Conservation (phyloP, 2,888 invertebrate species). For the Drosophila mimetica region DNA sequence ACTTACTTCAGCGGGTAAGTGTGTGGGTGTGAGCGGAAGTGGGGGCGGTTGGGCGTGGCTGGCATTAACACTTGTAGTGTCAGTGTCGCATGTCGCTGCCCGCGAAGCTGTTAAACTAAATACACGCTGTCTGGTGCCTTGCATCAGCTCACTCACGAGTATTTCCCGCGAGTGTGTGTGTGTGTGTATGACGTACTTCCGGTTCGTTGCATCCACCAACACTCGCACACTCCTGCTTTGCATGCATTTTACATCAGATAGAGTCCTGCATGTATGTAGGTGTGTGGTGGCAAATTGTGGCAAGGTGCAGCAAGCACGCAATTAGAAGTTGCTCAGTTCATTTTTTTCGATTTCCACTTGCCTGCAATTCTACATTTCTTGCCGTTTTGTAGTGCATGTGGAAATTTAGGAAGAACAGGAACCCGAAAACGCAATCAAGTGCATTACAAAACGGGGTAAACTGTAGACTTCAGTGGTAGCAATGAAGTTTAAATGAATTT, state of each 20-base stretch:
- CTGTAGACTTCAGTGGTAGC: not conserved
- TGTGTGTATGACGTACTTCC: conserved; percentile 39
- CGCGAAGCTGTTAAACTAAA: conserved; percentile 75
- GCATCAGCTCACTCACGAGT: conserved; percentile 68
- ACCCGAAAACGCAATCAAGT: conserved; percentile 1
- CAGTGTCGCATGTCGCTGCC: conserved; percentile 74
- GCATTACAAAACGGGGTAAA: not conserved
- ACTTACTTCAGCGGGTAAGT: conserved; percentile 44
- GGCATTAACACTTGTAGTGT: conserved; percentile 77
- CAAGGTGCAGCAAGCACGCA: conserved; percentile 46
- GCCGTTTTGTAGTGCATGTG: conserved; percentile 2
- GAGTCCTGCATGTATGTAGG: conserved; percentile 7
- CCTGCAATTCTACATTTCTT: conserved; percentile 9
- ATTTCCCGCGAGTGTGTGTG: conserved; percentile 32
- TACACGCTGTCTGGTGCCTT: conserved; percentile 72
- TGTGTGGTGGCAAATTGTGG: conserved; percentile 7
- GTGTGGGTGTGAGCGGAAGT: conserved; percentile 5
- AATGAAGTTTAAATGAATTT: not conserved
- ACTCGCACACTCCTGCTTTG: conserved; percentile 44
- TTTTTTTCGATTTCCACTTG: not conserved
- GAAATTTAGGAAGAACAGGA: conserved; percentile 2
- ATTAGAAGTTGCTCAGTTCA: conserved; percentile 62
- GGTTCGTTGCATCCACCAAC: conserved; percentile 39
- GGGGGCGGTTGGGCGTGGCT: conserved; percentile 57
- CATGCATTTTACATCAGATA: conserved; percentile 36